phyloP scores from a whole-genome alignment of 2,797 vertebrate species.

The Malacoraja senta region DNA sequence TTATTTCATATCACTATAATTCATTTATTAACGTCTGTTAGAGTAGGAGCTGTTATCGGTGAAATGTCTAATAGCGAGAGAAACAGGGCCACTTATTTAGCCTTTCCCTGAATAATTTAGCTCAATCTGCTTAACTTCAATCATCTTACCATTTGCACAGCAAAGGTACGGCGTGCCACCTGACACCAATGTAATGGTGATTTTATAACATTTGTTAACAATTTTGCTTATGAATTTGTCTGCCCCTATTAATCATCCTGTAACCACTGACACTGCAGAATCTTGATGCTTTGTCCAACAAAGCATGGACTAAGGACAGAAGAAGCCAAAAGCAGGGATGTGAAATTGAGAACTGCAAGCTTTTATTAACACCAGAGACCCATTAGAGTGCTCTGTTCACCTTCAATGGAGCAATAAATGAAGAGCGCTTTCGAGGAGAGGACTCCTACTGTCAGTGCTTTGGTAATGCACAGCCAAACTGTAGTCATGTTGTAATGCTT shows the following conservation, averaged over 20 bases:
- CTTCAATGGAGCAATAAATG: constrained; percentile 99
- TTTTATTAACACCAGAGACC: constrained; percentile 98
- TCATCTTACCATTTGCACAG: constrained; percentile 64
- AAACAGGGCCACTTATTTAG: constrained; percentile 25
- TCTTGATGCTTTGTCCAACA: constrained; percentile 88
- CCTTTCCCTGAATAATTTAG: constrained; percentile 36
- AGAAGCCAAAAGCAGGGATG: constrained; percentile 81
- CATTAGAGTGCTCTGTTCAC: constrained; percentile 98
- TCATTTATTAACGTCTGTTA: not conserved
- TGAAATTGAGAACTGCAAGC: constrained; percentile 66
- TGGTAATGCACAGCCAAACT: constrained; percentile 71
- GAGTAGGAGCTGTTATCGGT: not conserved
- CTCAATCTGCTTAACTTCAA: constrained; percentile 69
- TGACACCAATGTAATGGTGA: constrained; percentile 70
- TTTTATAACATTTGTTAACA: constrained; percentile 86
- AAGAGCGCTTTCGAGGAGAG: constrained; percentile 79
- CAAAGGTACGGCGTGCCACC: constrained; percentile 64
- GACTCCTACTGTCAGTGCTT: constrained; percentile 80
- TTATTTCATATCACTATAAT: constrained; percentile 14
- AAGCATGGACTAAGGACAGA: constrained; percentile 98
- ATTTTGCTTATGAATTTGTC: constrained; percentile 94
- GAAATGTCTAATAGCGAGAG: constrained; percentile 25
- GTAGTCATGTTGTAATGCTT: constrained; percentile 79
- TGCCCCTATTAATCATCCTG: constrained; percentile 98
- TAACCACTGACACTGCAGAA: constrained; percentile 97